A percentile compares a stretch with the other conserved stretches of the same genome.
Evolutionary conservation across 2,113 vertebrate species (phyloP).

Genomic region (Scomber colias): DNA sequence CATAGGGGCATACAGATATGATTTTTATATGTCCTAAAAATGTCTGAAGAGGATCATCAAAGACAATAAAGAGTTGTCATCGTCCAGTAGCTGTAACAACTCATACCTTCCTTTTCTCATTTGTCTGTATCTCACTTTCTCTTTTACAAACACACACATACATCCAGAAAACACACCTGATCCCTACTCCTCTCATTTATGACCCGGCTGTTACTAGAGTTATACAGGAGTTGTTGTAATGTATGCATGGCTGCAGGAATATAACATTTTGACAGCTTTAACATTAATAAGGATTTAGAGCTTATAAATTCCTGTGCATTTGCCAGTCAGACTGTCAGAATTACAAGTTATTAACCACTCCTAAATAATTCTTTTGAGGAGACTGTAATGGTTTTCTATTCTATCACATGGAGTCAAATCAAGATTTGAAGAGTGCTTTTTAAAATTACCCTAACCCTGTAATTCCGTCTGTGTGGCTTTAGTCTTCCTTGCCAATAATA

Average conservation of each 20-base stretch:
- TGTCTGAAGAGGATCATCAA: background rate
- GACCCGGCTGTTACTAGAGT: background rate
- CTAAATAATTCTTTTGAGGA: background rate
- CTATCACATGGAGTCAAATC: background rate
- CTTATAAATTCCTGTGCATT: background rate
- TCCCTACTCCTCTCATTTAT: slow-evolving; percentile 6
- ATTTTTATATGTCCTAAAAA: too few relatives aligned
- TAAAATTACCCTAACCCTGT: background rate
- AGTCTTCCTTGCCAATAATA: slow-evolving; percentile 13
- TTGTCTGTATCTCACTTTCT: background rate
- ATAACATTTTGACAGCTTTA: background rate
- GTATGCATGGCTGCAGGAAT: background rate
- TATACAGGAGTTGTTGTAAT: background rate
- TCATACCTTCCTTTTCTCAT: background rate
- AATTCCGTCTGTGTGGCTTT: background rate
- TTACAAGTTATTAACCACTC: background rate
- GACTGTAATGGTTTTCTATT: background rate
- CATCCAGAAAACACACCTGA: slow-evolving; percentile 7
- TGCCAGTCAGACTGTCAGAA: background rate
- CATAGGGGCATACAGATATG: too few relatives aligned
- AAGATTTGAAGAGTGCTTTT: background rate
- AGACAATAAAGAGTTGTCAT: slow-evolving; percentile 5
- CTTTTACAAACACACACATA: background rate
- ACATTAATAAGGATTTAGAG: background rate
- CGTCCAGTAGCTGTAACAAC: background rate